Percentiles rank a stretch among this genome's conserved stretches.
Conservation (phyloP, 1,140 invertebrate genomes). For the Plutomurus gul region DNA sequence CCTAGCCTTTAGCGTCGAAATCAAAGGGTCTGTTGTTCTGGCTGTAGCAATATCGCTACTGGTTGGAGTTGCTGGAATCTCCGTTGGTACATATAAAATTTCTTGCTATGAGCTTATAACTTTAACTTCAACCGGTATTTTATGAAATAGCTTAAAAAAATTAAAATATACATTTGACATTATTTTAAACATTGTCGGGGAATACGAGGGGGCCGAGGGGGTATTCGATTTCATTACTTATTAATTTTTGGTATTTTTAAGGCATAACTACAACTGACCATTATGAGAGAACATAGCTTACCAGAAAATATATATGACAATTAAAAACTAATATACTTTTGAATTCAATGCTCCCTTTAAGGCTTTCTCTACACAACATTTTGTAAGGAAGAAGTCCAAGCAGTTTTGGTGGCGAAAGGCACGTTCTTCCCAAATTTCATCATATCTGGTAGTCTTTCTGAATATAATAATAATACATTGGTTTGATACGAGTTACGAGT, state of each 20-base stretch:
- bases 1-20: neutral
- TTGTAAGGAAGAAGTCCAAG: constrained; percentile 63
- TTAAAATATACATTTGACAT: no score
- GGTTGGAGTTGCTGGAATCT: constrained; percentile 38
- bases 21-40: neutral
- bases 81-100: constrained; percentile 28
- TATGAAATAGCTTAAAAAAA: no score
- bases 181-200: no score
- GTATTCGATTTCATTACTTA: no score
- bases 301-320: no score
- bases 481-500: neutral
- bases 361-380: constrained; percentile 63
- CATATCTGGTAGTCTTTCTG: neutral
- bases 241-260: no score
- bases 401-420: constrained; percentile 65
- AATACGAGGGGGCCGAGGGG: no score
- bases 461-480: neutral
- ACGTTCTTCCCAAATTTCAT: constrained; percentile 61
- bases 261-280: no score
- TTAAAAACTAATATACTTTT: no score
- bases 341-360: no score
- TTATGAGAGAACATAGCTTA: no score
- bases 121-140: neutral
- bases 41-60: constrained; percentile 2
- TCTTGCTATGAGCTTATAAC: neutral